These are phyloP conservation scores for Agonopterix arenella DNA, from an alignment of 2,888 invertebrate species.

Conservation along the genomic window DNA sequence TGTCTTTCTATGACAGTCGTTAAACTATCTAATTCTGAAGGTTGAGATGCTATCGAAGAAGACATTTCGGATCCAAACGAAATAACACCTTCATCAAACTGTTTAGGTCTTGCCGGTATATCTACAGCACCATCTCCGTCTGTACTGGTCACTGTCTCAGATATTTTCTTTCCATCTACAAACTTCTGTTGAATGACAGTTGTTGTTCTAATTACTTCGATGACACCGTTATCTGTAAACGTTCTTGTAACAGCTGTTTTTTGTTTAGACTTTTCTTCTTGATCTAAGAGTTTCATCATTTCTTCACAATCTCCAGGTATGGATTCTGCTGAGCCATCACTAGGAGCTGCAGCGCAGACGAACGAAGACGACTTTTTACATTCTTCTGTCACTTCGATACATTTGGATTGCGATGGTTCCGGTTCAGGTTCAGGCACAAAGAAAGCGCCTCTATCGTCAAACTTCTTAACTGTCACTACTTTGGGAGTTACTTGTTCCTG, in stretches of 20 bases:
- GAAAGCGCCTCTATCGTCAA: slow-evolving; percentile 65
- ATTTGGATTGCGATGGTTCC: slow-evolving; percentile 27
- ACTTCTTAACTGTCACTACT: slow-evolving; percentile 66
- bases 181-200: slow-evolving; percentile 66
- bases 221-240: slow-evolving; percentile 47
- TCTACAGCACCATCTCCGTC: slow-evolving; percentile 66
- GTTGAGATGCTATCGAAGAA: slow-evolving; percentile 68
- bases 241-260: slow-evolving; percentile 36
- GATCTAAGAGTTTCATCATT: slow-evolving; percentile 76
- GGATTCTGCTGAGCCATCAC: slow-evolving; percentile 68
- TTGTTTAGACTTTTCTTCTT: slow-evolving; percentile 62
- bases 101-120: slow-evolving; percentile 52
- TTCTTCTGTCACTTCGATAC: slow-evolving; percentile 50
- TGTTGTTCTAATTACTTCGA: slow-evolving; percentile 63
- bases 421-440: slow-evolving; percentile 60
- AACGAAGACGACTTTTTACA: slow-evolving; percentile 61
- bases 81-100: slow-evolving; percentile 54
- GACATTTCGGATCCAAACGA: slow-evolving; percentile 72
- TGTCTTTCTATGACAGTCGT: slow-evolving; percentile 66
- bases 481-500: slow-evolving; percentile 56
- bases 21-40: slow-evolving; percentile 68
- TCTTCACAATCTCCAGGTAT: slow-evolving; percentile 78
- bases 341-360: slow-evolving; percentile 64
- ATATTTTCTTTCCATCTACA: slow-evolving; percentile 68
- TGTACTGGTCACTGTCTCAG: slow-evolving; percentile 57